Evolutionary conservation across 1,140 invertebrate genomes (phyloP).

Genomic region (Tetramorium alpestre): DNA sequence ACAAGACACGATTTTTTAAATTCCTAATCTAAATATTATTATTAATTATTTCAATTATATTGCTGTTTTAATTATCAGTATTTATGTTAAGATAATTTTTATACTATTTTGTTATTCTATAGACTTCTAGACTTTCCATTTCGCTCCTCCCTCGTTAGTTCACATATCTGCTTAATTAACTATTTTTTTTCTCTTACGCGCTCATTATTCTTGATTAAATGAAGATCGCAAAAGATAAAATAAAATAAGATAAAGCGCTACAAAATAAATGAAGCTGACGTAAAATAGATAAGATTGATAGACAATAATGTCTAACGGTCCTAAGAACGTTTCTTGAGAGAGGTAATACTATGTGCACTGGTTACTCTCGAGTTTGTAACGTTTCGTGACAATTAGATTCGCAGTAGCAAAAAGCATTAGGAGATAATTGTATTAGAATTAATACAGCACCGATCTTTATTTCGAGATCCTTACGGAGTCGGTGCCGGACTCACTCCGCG

Average conservation of each 20-base stretch:
- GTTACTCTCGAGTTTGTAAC: conserved; percentile 11
- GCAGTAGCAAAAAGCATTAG: conserved; percentile 56
- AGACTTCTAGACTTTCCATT: background rate
- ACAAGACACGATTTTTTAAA: background rate
- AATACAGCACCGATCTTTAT: conserved; percentile 65
- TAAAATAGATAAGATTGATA: background rate
- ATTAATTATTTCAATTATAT: background rate
- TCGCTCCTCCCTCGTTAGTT: background rate
- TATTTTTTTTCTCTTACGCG: background rate
- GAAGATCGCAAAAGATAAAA: background rate
- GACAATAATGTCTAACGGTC: background rate
- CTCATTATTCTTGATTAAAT: background rate
- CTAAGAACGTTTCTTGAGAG: background rate
- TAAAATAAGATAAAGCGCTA: background rate
- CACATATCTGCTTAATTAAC: background rate
- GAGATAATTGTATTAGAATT: conserved; percentile 51
- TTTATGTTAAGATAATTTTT: background rate
- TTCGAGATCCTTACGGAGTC: conserved; percentile 48
- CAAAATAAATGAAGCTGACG: background rate
- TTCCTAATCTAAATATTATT: background rate
- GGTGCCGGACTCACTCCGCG: background rate
- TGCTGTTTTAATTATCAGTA: background rate
- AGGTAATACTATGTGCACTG: background rate
- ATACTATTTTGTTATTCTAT: background rate
- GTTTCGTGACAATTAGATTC: conserved; percentile 35